Percentiles rank a stretch among this genome's conserved stretches.
Conservation (phyloP, 2,113 vertebrate species). For the Saccopteryx bilineata region DNA sequence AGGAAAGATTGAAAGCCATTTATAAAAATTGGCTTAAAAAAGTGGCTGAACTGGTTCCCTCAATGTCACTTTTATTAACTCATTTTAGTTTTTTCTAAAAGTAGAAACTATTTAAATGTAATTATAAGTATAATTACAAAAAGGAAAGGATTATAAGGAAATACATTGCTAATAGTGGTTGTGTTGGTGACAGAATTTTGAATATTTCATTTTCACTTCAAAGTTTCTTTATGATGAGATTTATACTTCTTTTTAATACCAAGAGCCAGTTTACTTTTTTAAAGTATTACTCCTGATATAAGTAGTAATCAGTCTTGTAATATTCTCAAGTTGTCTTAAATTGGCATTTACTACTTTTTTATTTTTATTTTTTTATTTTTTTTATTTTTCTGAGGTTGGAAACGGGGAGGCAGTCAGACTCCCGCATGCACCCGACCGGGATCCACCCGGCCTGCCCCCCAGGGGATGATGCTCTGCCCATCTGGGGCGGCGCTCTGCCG, state of each 20-base stretch:
- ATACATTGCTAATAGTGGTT: neutral
- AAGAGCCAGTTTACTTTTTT: constrained; percentile 51
- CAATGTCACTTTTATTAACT: constrained; percentile 14
- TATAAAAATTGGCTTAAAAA: neutral
- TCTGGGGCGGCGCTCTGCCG: no score
- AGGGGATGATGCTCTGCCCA: no score
- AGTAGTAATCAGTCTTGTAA: neutral
- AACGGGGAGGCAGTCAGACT: no score
- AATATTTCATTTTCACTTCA: constrained; percentile 49
- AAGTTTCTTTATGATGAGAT: neutral
- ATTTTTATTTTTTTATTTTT: no score
- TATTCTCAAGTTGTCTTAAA: constrained; percentile 52
- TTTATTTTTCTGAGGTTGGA: no score
- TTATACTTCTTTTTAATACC: constrained; percentile 46
- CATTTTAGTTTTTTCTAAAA: constrained; percentile 50
- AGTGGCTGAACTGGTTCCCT: neutral
- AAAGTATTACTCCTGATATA: constrained; percentile 1
- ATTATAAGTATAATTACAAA: constrained; percentile 1
- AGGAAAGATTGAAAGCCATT: neutral
- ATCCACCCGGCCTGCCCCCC: no score
- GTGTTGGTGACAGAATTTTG: neutral
- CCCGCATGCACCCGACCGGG: no score
- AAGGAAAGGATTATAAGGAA: neutral
- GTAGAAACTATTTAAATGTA: neutral
- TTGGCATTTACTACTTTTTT: neutral